phyloP scores from a whole-genome alignment of 1,140 invertebrate species.

The Zophobas morio region DNA sequence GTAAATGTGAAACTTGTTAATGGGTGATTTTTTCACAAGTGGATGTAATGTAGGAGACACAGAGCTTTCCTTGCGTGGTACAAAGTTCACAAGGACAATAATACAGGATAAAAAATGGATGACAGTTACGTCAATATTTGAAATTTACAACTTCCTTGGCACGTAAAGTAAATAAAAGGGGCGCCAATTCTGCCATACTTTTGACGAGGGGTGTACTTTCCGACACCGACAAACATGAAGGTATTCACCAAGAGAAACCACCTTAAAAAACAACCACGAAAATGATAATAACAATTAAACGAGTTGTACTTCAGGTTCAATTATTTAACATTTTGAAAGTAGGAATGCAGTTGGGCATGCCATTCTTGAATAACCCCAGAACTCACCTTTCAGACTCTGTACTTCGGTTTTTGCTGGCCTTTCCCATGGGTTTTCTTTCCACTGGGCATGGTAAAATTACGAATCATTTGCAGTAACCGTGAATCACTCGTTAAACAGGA shows the following conservation, averaged over 20 bases:
- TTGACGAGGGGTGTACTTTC: background rate
- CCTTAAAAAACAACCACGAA: background rate
- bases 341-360: slow-evolving; percentile 3
- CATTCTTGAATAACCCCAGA: background rate
- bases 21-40: background rate
- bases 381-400: slow-evolving; percentile 6
- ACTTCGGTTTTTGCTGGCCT: background rate
- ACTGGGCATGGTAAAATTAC: slow-evolving; percentile 10
- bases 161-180: slow-evolving; percentile 29
- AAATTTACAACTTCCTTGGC: slow-evolving; percentile 41
- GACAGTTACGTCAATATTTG: slow-evolving; percentile 39
- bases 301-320: background rate
- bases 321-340: slow-evolving; percentile 8
- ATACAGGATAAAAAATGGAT: slow-evolving; percentile 12
- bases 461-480: slow-evolving; percentile 36
- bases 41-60: background rate
- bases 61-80: background rate
- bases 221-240: background rate
- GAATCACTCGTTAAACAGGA: slow-evolving; percentile 46
- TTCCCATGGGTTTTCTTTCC: background rate
- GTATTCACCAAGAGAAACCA: no score
- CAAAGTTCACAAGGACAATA: slow-evolving; percentile 11
- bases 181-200: background rate
- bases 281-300: background rate
- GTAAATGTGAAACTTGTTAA: slow-evolving; percentile 31